phyloP scores from a whole-genome alignment of 1,140 invertebrate species.

The Cydia strobilella region DNA sequence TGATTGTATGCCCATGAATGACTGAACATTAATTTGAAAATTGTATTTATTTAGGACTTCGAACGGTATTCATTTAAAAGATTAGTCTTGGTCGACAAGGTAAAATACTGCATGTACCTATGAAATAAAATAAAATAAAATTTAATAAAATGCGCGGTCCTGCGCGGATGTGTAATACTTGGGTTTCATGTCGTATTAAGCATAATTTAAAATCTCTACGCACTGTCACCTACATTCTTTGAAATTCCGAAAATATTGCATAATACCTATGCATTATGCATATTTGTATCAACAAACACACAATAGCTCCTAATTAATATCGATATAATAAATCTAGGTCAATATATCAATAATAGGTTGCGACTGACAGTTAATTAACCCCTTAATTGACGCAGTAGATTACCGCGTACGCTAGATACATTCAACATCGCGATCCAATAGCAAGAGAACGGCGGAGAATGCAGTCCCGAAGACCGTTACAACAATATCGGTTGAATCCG shows the following conservation, averaged over 20 bases:
- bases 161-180: no score
- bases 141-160: no score
- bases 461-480: slow-evolving; percentile 64
- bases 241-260: background rate
- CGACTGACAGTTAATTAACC: slow-evolving; percentile 13
- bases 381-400: slow-evolving; percentile 12
- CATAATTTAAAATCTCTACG: no score
- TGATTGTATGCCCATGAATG: slow-evolving; percentile 69
- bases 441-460: slow-evolving; percentile 59
- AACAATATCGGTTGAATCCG: slow-evolving; percentile 67
- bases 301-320: slow-evolving; percentile 7
- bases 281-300: background rate
- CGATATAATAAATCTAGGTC: slow-evolving; percentile 1
- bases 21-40: slow-evolving; percentile 41
- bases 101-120: background rate
- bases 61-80: background rate
- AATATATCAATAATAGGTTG: slow-evolving; percentile 23
- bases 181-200: no score
- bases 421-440: slow-evolving; percentile 54
- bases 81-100: background rate
- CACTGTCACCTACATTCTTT: no score
- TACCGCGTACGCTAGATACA: background rate
- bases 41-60: slow-evolving; percentile 41
- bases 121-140: no score
- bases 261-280: background rate